Base-by-base conservation (phyloP, 2,888 invertebrate genomes). In the Cyclophora punctaria region DNA sequence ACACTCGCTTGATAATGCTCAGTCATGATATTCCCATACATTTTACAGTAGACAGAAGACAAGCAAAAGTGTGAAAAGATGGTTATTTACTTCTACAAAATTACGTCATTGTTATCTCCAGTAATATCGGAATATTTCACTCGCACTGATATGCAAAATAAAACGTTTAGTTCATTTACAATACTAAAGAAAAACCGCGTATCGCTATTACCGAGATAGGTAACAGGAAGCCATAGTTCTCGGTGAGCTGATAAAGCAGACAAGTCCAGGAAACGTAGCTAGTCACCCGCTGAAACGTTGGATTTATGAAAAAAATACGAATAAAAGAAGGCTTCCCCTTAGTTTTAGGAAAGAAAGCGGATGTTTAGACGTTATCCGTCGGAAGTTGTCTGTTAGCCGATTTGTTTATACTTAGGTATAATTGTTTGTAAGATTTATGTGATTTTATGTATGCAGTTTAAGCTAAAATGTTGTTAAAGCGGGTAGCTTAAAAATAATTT, bases 171-270 rank as follows among this genome's bases (percentile, higher is more conserved):
- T 20, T 20, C 20, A 20, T 20, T 20, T 20, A 20, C 20, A 20
- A 20, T 20, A 20, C 59, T 53, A 59, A 67, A 75, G 20, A 20
- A 75, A 73, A 79, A 79, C 77, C 73, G 63, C 63, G 67, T 55
- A 69, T 67, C 59, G 61, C 57, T 64, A 69, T 67, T 64, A 66
- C 63, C 72, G 75, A 81, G 80, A 67, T 65, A 59, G 52, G 56
- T 53, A 47, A 66, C 79, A 87, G 87, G 87, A 86, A 86, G 82
- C 69, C 70, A 80, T 87, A 78, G 71, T 74, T 86, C 81, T 75
- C 79, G 78, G 62, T 58, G 57, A 46, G 71, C 73, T 55, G 82
- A 85, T 85, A 85, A 75, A 75, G 75, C 64, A 83, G 87, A 84
- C 85, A 84, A 77, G 80, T 57, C 54, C 61, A 76, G 87, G 86